Evolutionary conservation across 2,797 vertebrate genomes (phyloP).

Genomic region (Macropus fuliginosus): DNA sequence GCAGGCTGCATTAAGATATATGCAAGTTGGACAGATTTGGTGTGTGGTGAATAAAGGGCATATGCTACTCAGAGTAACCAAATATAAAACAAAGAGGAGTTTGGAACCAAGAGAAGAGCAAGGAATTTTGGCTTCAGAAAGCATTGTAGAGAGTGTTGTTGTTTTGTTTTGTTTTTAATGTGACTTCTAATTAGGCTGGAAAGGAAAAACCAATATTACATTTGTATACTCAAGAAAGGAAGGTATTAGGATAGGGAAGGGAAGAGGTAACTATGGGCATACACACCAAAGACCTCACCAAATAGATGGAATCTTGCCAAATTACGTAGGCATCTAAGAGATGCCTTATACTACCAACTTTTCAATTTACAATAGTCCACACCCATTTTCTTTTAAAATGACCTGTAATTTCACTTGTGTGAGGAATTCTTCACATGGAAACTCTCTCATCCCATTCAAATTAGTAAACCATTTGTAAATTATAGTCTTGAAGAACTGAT

Average conservation of each 20-base stretch:
- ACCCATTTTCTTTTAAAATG: too few relatives aligned
- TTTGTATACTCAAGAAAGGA: not conserved
- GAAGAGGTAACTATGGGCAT: constrained; percentile 7
- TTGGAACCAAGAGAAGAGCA: constrained; percentile 44
- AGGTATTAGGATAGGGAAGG: not conserved
- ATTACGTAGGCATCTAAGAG: not conserved
- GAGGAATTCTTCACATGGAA: not conserved
- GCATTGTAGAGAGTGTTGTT: constrained; percentile 38
- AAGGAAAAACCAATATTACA: constrained; percentile 38
- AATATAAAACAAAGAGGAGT: constrained; percentile 51
- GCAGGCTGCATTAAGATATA: constrained; percentile 57
- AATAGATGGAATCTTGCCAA: constrained; percentile 1
- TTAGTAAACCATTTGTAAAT: too few relatives aligned
- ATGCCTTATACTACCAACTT: not conserved
- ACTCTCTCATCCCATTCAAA: not conserved
- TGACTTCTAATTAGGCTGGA: constrained; percentile 24
- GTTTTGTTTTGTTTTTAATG: not conserved
- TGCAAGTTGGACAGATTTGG: constrained; percentile 49
- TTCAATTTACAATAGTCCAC: too few relatives aligned
- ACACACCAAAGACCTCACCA: constrained; percentile 14
- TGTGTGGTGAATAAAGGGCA: constrained; percentile 59
- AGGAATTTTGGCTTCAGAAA: constrained; percentile 45
- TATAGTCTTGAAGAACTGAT: too few relatives aligned
- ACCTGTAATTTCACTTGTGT: not conserved
- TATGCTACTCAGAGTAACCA: constrained; percentile 36